Conservation (phyloP, 2,797 vertebrate species). For the Myiothlypis chrysogaster region DNA sequence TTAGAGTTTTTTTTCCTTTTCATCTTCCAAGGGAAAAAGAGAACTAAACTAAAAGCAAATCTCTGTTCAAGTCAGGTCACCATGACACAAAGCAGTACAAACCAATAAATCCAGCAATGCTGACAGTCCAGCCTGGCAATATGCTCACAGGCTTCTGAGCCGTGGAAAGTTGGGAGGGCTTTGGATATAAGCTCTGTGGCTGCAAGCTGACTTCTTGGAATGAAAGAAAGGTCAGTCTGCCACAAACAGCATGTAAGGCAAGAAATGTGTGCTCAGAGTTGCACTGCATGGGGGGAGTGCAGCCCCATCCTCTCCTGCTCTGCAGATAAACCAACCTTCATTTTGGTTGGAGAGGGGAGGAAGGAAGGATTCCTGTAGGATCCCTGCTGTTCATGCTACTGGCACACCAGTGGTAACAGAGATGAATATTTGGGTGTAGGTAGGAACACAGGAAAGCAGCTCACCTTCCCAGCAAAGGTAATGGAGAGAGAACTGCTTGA, state of each 20-base stretch:
- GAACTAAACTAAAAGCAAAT: slow-evolving; percentile 61
- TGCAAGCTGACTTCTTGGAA: not conserved
- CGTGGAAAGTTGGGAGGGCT: slow-evolving; percentile 38
- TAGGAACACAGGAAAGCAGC: not conserved
- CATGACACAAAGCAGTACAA: slow-evolving; percentile 72
- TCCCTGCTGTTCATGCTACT: not conserved
- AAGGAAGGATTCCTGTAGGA: not conserved
- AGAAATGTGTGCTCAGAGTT: not conserved
- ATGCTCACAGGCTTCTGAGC: slow-evolving; percentile 26
- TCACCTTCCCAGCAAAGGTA: not conserved
- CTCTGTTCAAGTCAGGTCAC: slow-evolving; percentile 71
- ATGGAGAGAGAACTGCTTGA: not conserved
- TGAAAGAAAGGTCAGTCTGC: slow-evolving; percentile 16
- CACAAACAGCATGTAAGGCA: not conserved
- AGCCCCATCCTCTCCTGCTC: not conserved
- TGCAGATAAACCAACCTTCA: not conserved
- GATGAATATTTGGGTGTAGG: not conserved
- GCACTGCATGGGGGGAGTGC: rapidly evolving
- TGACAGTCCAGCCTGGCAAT: slow-evolving; percentile 64
- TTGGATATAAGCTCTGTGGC: not conserved
- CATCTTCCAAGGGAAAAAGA: slow-evolving; percentile 37
- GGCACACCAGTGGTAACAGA: not conserved
- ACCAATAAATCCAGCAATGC: slow-evolving; percentile 64
- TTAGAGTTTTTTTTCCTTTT: not conserved
- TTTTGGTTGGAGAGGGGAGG: rapidly evolving